Percentiles rank a stretch among this genome's conserved stretches.
Evolutionary conservation across 2,113 vertebrate species (phyloP).

Genomic region (Lepus europaeus): DNA sequence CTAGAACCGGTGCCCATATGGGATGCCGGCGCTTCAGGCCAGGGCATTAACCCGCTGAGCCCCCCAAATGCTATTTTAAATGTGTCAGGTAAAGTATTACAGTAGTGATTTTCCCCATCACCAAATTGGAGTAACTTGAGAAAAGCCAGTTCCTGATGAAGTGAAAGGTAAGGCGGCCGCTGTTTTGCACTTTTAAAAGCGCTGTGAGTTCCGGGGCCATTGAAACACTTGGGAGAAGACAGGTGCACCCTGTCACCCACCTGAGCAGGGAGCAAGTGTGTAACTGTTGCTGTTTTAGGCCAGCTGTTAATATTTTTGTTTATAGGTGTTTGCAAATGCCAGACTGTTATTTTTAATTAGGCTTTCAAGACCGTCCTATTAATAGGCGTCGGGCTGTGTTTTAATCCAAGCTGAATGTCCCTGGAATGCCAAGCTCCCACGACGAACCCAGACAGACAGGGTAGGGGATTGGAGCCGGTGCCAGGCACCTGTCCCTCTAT

Average conservation of each 20-base stretch:
- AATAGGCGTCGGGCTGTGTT: constrained; percentile 86
- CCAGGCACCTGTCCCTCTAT: constrained; percentile 70
- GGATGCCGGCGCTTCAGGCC: too few species aligned
- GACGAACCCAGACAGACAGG: constrained; percentile 77
- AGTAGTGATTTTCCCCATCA: constrained; percentile 52
- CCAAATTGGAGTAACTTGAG: constrained; percentile 24
- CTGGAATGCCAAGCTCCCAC: constrained; percentile 85
- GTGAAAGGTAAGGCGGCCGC: not conserved
- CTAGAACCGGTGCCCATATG: too few species aligned
- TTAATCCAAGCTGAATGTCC: constrained; percentile 82
- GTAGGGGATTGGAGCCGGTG: constrained; percentile 78
- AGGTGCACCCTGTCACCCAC: not conserved
- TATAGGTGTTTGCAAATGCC: constrained; percentile 81
- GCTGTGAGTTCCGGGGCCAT: not conserved
- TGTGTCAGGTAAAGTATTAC: constrained; percentile 15
- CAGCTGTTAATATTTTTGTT: constrained; percentile 82
- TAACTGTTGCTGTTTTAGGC: constrained; percentile 65
- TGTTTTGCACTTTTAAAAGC: constrained; percentile 31
- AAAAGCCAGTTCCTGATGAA: not conserved
- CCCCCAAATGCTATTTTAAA: not conserved
- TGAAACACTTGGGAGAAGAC: not conserved
- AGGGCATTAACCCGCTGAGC: too few species aligned
- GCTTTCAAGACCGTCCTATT: constrained; percentile 86
- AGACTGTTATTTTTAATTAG: constrained; percentile 87
- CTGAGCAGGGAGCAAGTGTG: constrained; percentile 40